Percentiles rank a stretch among this genome's conserved stretches.
phyloP scores from a whole-genome alignment of 2,113 vertebrate genomes.

The Gorsachius goisagi region DNA sequence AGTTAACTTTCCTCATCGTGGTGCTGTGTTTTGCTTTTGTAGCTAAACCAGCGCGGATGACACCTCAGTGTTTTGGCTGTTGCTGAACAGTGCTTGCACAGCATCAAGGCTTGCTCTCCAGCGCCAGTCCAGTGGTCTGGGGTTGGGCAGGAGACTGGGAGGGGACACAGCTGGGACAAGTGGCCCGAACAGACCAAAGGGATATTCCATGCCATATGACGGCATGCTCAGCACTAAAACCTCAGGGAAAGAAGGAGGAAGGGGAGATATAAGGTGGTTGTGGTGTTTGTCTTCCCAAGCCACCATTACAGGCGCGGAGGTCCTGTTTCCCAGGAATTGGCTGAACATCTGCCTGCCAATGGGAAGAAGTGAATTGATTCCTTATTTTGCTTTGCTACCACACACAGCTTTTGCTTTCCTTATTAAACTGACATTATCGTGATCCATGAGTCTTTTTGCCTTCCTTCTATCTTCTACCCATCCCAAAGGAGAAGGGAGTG shows the following conservation, averaged over 20 bases:
- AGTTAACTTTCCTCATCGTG: background rate
- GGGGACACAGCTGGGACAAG: background rate
- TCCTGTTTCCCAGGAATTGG: background rate
- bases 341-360: background rate
- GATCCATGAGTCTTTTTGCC: background rate
- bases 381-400: background rate
- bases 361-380: background rate
- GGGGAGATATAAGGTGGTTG: background rate
- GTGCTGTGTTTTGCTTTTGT: background rate
- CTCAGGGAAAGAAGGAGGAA: background rate
- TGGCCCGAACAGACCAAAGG: background rate
- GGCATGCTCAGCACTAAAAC: background rate
- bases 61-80: too few relatives aligned
- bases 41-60: background rate
- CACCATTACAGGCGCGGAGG: background rate
- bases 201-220: background rate
- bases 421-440: background rate
- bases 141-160: background rate
- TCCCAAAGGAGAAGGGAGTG: background rate
- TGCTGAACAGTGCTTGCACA: background rate
- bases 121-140: background rate
- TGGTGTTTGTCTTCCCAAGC: background rate
- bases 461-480: background rate
- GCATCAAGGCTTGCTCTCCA: background rate
- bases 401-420: background rate